These are phyloP conservation scores for Tragopan temminckii DNA, from an alignment of 2,797 vertebrate species.

Conservation along the genomic window DNA sequence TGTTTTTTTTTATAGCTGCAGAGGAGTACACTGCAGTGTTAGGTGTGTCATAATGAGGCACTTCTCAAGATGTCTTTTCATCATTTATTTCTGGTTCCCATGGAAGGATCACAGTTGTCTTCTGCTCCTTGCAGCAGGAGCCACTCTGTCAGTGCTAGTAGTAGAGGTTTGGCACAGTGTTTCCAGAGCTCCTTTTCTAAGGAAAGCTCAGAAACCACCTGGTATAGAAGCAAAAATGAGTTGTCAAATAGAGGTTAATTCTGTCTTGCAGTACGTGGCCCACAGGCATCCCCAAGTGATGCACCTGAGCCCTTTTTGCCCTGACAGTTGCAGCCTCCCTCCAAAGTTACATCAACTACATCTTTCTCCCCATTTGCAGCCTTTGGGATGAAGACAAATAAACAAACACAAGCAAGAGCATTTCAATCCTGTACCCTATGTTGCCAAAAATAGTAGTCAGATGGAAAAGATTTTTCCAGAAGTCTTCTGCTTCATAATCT, in stretches of 20 bases:
- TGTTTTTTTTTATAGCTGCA: neutral
- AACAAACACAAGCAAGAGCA: slow-evolving; percentile 9
- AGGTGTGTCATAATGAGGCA: neutral
- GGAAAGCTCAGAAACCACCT: neutral
- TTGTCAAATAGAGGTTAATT: neutral
- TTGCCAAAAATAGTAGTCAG: slow-evolving; percentile 76
- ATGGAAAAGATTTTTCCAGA: slow-evolving; percentile 79
- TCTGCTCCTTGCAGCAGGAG: neutral
- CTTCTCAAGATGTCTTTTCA: neutral
- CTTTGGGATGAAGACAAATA: slow-evolving; percentile 54
- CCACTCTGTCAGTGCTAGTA: neutral
- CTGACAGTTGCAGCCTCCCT: neutral
- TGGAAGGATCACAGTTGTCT: neutral
- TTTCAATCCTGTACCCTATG: slow-evolving; percentile 45
- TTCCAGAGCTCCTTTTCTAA: neutral
- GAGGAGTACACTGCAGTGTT: fast-evolving
- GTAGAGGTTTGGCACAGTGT: neutral
- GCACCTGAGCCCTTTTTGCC: neutral
- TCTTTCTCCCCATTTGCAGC: neutral
- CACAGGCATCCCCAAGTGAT: neutral
- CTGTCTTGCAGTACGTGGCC: neutral
- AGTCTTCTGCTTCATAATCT: slow-evolving; percentile 75
- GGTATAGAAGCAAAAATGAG: neutral
- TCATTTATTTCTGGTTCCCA: neutral
- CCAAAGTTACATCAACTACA: neutral